Base-by-base conservation (phyloP, 35 echinoderm and acorn worm genomes). In the Stichopus chloronotus region DNA sequence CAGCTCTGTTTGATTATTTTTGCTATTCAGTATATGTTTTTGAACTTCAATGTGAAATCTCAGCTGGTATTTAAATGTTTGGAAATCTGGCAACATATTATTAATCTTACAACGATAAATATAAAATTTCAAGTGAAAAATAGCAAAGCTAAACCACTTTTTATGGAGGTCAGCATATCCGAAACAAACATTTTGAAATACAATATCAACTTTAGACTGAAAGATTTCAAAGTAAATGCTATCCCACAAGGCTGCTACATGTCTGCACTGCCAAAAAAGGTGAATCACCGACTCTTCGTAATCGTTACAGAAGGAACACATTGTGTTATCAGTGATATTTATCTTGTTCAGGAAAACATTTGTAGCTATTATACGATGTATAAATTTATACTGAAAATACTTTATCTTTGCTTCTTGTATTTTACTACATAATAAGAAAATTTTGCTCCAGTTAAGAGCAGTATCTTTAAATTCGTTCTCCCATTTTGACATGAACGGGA, bases 271-370 rank as follows among this genome's bases (percentile, higher is more conserved):
- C 78, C 78, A 79, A 80, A 6, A 80, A 25, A 80, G 5, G 3
- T 80, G 78, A 53, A 14, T 20, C 21, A 80, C 22, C 0, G 78
- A 25, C 52, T 80, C 78, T 53, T 25, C 78, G 8, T 23, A 80
- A 6, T 80, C 78, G 10, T 25, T 23, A 22, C 78, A 80, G 52
- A 5, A 85, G 53, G 82, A 56, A 21, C 82, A 85, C 6, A 58
- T n/a, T 12, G 30, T 8, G 52, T 58, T 85, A 58, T 85, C 82
- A 43, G 17, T 85, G 12, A 85, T 52, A 56, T 85, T 85, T 13
- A 85, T 85, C 56, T 58, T 85, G 12, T 56, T 85, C 4, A 85
- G 82, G 20, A 56, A 85, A 56, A 6, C 52, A 85, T 85, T 85
- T 85, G 82, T 85, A 85, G 54, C 20, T 9, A 57, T 85, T 0